Percentiles rank a stretch among this genome's conserved stretches.
phyloP scores from a whole-genome alignment of 2,113 vertebrate genomes.

The Gasterosteus aculeatus region DNA sequence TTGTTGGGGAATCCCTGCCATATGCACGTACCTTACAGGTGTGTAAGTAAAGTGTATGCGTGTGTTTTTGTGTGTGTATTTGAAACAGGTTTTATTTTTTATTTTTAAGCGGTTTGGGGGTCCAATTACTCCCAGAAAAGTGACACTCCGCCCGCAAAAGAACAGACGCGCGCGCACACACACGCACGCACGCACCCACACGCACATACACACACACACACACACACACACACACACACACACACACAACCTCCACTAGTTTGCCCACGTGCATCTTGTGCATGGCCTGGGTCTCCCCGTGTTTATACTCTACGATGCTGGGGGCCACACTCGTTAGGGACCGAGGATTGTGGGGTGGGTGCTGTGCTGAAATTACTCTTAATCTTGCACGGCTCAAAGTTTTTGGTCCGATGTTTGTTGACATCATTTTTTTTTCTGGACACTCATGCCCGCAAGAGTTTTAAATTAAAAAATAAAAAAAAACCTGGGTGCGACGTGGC shows the following conservation, averaged over 20 bases:
- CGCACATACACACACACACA: slow-evolving; percentile 23
- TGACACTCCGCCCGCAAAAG: slow-evolving; percentile 38
- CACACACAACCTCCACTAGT: slow-evolving; percentile 45
- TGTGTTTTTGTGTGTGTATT: slow-evolving; percentile 25
- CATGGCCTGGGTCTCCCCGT: slow-evolving; percentile 62
- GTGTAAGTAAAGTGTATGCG: slow-evolving; percentile 11
- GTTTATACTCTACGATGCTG: slow-evolving; percentile 63
- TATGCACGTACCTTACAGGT: slow-evolving; percentile 43
- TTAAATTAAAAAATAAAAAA: background rate
- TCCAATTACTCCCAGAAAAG: slow-evolving; percentile 33
- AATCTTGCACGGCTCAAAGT: slow-evolving; percentile 49
- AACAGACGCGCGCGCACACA: slow-evolving; percentile 20
- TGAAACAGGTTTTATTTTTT: background rate
- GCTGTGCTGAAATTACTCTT: slow-evolving; percentile 37
- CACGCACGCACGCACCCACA: slow-evolving; percentile 34
- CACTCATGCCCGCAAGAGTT: slow-evolving; percentile 39
- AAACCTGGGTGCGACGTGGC: slow-evolving; percentile 61
- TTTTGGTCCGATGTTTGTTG: slow-evolving; percentile 54
- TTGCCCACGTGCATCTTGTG: slow-evolving; percentile 74
- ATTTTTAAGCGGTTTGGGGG: slow-evolving; percentile 12
- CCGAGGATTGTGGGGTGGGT: background rate
- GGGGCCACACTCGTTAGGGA: slow-evolving; percentile 43
- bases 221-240: slow-evolving; percentile 35
- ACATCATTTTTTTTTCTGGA: background rate
- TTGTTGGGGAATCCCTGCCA: slow-evolving; percentile 57